Percentiles rank a stretch among this genome's conserved stretches.
Conservation (phyloP, 1,140 invertebrate species). For the Drosophila trapezifrons region DNA sequence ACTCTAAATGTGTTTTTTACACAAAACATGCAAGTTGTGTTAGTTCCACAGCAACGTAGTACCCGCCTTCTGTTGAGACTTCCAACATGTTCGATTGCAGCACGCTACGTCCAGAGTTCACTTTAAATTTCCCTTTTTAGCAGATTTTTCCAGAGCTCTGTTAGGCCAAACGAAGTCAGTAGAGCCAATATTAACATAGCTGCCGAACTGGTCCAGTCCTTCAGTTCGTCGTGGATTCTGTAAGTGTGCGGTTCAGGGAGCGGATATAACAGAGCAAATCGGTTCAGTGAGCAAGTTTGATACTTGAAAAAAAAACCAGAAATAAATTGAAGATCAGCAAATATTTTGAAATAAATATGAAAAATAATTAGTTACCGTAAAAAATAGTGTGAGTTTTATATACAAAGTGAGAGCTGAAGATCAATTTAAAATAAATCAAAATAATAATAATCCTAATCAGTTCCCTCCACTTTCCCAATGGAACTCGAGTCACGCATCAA, state of each 20-base stretch:
- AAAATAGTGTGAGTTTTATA: neutral
- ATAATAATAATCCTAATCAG: neutral
- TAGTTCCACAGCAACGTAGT: conserved; percentile 17
- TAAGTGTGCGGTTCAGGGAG: conserved; percentile 37
- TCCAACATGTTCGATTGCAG: conserved; percentile 25
- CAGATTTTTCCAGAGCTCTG: conserved; percentile 5
- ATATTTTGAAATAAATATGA: neutral
- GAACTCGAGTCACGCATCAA: neutral
- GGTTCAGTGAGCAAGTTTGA: neutral
- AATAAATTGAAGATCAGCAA: neutral
- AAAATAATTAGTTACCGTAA: neutral
- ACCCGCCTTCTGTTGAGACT: neutral
- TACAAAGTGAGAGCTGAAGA: neutral
- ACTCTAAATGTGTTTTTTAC: neutral
- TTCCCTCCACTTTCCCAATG: conserved; percentile 20
- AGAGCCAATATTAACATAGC: conserved; percentile 8
- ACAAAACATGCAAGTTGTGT: conserved; percentile 9
- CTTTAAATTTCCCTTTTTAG: conserved; percentile 11
- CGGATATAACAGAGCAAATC: conserved; percentile 8
- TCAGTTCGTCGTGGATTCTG: conserved; percentile 55
- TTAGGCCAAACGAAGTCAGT: neutral
- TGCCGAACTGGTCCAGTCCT: conserved; percentile 23
- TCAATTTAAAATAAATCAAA: neutral
- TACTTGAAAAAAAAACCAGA: neutral
- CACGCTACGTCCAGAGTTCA: too few species aligned